Base-by-base conservation (phyloP, 2,888 invertebrate genomes). In the Drosophila borborema region DNA sequence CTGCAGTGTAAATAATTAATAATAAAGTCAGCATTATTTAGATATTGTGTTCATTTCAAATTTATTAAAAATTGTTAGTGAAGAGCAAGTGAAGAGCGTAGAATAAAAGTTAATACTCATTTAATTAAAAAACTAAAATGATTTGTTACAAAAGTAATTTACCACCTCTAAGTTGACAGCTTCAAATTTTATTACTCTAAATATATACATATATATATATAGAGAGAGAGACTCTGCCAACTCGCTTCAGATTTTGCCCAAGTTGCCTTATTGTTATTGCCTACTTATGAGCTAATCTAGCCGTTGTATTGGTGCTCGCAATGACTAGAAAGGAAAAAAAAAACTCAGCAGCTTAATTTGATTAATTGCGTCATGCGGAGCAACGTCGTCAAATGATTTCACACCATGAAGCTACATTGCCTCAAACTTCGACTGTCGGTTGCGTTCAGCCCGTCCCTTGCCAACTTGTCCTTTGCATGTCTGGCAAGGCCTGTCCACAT, bases 281-380 rank as follows among this genome's bases (percentile, higher is more conserved):
- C 72, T 87, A 87, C 83, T 83, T 83, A 83, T 86, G 87, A 64
- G 83, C 85, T 83, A 83, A 83, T 83, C 83, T 86, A 81, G 77
- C 36, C 72, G 58, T 63, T 60, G 34, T 59, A 38, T 23, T 10
- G 54, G 43, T 34, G 66, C 12, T 31, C 58, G 46, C 64, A 72
- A 67, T 54, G 68, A 63, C 69, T 67, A 60, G 67, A 70, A 65
- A 72, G 60, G 56, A 23, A 23, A 23, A 23, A 62, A 64, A 69
- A 65, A 65, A 71, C 36, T 40, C 46, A 59, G 66, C 65, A 72
- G 59, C 74, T 80, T 90, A 90, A 87, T 89, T 90, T 87, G 86
- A 87, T 89, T 87, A 89, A 90, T 89, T 90, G 80, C 88, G 89
- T 89, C 90, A 87, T 83, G 85, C 80, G 62, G 82, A 83, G 81